These are phyloP conservation scores for Eidolon dupreanum DNA, from an alignment of 2,797 vertebrate species.

Conservation along the genomic window DNA sequence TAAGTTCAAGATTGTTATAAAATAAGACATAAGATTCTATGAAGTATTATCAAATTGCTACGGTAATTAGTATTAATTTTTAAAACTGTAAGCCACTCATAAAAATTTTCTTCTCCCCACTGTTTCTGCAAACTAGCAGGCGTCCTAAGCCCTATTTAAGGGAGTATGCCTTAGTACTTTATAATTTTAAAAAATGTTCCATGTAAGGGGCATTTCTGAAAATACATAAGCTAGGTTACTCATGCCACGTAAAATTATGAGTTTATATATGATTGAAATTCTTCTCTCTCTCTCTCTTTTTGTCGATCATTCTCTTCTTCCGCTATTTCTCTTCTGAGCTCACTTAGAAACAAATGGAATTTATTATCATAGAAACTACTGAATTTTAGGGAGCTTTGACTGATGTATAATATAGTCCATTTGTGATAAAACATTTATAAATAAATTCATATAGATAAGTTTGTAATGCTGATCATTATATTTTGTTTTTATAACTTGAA, in stretches of 20 bases:
- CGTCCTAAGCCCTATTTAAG: background rate
- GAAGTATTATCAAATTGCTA: background rate
- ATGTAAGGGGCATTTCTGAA: background rate
- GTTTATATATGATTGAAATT: background rate
- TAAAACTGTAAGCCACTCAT: background rate
- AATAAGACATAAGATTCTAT: background rate
- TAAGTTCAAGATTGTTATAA: background rate
- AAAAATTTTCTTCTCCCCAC: background rate
- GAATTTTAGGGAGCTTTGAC: background rate
- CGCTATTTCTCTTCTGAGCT: background rate
- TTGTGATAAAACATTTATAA: background rate
- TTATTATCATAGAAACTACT: background rate
- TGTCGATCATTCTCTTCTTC: background rate
- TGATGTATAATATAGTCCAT: background rate
- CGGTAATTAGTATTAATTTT: background rate
- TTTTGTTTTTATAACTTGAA: background rate
- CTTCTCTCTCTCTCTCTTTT: background rate
- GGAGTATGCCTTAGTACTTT: background rate
- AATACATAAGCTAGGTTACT: background rate
- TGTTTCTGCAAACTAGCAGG: background rate
- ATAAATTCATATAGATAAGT: background rate
- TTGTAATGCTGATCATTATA: background rate
- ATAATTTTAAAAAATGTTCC: background rate
- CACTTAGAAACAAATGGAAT: background rate
- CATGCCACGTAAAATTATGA: background rate